phyloP scores from a whole-genome alignment of 2,888 invertebrate species.

The Drosophila phalerata region DNA sequence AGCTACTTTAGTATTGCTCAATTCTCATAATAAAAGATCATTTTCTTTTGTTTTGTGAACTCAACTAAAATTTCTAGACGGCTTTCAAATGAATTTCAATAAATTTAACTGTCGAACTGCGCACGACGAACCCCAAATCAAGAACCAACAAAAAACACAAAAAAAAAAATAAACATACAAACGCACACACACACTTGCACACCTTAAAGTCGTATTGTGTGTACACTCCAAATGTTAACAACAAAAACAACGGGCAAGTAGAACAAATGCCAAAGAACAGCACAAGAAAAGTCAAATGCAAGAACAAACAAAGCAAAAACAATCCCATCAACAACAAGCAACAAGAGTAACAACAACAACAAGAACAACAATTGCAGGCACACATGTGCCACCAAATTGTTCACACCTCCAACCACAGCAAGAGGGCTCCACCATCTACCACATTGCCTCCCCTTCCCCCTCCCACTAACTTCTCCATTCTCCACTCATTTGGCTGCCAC shows the following conservation, averaged over 20 bases:
- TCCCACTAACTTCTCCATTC: constrained; percentile 1
- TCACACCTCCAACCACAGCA: constrained; percentile 65
- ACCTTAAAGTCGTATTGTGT: constrained; percentile 21
- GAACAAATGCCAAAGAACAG: constrained; percentile 40
- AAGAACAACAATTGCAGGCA: constrained; percentile 35
- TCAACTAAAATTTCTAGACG: not conserved
- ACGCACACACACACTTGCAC: constrained; percentile 12
- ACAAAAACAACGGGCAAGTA: constrained; percentile 13
- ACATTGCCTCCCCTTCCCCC: not conserved
- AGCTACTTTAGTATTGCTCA: not conserved
- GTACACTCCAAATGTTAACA: constrained; percentile 45
- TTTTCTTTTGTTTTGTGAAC: not conserved
- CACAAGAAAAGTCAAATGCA: constrained; percentile 51
- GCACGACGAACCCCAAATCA: not conserved
- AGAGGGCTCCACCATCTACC: constrained; percentile 9
- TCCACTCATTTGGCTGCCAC: constrained; percentile 29
- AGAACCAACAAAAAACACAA: not conserved
- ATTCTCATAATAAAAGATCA: not conserved
- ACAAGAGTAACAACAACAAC: constrained; percentile 28
- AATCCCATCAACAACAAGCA: constrained; percentile 38
- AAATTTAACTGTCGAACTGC: constrained; percentile 18
- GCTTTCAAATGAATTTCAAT: constrained; percentile 22
- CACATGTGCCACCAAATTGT: constrained; percentile 78
- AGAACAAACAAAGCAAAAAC: constrained; percentile 47
- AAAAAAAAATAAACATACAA: not conserved